These are phyloP conservation scores for Ennomos quercinarius DNA, from an alignment of 2,888 invertebrate genomes.

Conservation along the genomic window DNA sequence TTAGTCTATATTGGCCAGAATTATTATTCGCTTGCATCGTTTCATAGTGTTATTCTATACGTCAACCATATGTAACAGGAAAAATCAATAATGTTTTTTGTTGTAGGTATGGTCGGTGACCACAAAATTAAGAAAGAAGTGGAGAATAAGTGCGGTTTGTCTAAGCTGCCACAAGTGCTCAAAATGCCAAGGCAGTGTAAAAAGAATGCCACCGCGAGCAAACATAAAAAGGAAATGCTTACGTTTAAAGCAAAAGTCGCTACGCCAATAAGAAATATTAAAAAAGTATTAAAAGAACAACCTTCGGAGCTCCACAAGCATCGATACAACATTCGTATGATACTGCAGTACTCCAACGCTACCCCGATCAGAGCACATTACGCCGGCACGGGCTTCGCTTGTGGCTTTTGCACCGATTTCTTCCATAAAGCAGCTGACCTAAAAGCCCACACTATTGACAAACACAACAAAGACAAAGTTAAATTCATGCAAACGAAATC, in stretches of 20 bases:
- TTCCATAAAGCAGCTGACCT: slow-evolving; percentile 56
- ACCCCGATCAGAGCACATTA: slow-evolving; percentile 64
- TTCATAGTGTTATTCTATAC: slow-evolving; percentile 1
- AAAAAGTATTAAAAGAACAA: slow-evolving; percentile 36
- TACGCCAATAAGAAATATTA: slow-evolving; percentile 11
- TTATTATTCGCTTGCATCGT: slow-evolving; percentile 1
- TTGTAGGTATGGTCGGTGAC: slow-evolving; percentile 32
- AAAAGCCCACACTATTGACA: slow-evolving; percentile 57
- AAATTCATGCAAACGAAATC: slow-evolving; percentile 58
- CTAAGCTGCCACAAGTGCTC: slow-evolving; percentile 18
- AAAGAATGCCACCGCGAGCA: slow-evolving; percentile 6
- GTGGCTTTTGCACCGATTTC: slow-evolving; percentile 63
- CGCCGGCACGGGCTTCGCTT: slow-evolving; percentile 60
- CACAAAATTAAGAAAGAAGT: slow-evolving; percentile 21
- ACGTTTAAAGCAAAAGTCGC: slow-evolving; percentile 4
- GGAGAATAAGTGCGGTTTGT: slow-evolving; percentile 15
- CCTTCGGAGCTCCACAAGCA: slow-evolving; percentile 26
- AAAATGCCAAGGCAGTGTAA: slow-evolving; percentile 18
- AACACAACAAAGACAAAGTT: slow-evolving; percentile 52
- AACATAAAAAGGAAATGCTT: slow-evolving; percentile 2
- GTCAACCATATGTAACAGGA: slow-evolving; percentile 10
- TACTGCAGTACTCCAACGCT: slow-evolving; percentile 64
- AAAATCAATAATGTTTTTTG: slow-evolving; percentile 32
- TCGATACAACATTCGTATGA: slow-evolving; percentile 58
- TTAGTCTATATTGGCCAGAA: not conserved